Conservation (phyloP, 2,113 vertebrate species). For the Anarrhichthys ocellatus region DNA sequence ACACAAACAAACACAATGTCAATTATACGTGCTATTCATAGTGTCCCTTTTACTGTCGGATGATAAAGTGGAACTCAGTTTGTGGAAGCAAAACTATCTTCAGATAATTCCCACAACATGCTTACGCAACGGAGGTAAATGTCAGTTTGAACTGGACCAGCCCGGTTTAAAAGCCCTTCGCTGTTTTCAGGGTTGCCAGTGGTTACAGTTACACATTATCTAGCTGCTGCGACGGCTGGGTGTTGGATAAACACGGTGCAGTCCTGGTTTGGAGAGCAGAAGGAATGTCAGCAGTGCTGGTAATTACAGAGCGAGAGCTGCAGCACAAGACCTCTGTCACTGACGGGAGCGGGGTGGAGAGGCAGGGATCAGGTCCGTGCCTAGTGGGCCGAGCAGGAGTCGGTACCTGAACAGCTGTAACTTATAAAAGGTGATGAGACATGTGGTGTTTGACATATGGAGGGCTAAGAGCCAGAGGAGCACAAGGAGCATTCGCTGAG, state of each 20-base stretch:
- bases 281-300: slow-evolving; percentile 75
- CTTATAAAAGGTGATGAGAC: slow-evolving; percentile 18
- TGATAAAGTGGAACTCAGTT: slow-evolving; percentile 1
- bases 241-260: slow-evolving; percentile 78
- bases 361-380: slow-evolving; percentile 66
- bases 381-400: slow-evolving; percentile 36
- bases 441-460: background rate
- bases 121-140: slow-evolving; percentile 24
- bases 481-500: background rate
- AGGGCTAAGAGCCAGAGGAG: background rate
- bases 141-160: slow-evolving; percentile 31
- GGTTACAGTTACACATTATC: slow-evolving; percentile 77
- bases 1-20: slow-evolving; percentile 39
- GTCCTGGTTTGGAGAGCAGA: slow-evolving; percentile 67
- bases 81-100: background rate
- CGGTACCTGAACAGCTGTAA: slow-evolving; percentile 6
- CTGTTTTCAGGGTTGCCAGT: slow-evolving; percentile 73
- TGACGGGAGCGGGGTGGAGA: slow-evolving; percentile 42
- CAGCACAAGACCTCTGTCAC: slow-evolving; percentile 53
- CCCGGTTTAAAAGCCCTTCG: slow-evolving; percentile 53
- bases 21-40: slow-evolving; percentile 30
- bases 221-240: slow-evolving; percentile 61
- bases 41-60: slow-evolving; percentile 1
- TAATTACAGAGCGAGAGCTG: slow-evolving; percentile 78
- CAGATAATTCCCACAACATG: background rate